These are phyloP conservation scores for Sphenodon punctatus DNA, from an alignment of 2,797 vertebrate genomes.

Conservation along the genomic window DNA sequence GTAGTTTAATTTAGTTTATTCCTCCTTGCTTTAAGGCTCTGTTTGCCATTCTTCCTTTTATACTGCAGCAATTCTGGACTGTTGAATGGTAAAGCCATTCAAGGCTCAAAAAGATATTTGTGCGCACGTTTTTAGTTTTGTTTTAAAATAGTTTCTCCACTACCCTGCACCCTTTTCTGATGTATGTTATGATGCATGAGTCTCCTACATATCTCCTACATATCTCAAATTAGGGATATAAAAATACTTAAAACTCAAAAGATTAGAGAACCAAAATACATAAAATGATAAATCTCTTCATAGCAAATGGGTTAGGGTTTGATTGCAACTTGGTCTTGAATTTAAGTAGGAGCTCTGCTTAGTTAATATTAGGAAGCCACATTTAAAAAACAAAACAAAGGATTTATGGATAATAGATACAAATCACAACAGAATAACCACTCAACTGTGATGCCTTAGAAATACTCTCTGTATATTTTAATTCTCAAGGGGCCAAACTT, in stretches of 20 bases:
- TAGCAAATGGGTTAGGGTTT: background rate
- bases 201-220: constrained; percentile 16
- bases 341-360: background rate
- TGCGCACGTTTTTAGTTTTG: background rate
- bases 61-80: background rate
- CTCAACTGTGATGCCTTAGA: background rate
- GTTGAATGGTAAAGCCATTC: constrained; percentile 12
- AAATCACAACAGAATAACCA: background rate
- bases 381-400: constrained; percentile 28
- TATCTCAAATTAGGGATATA: constrained; percentile 23
- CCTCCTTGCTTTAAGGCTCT: background rate
- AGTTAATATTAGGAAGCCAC: constrained; percentile 13
- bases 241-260: background rate
- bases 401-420: background rate
- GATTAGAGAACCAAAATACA: constrained; percentile 6
- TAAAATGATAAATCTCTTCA: background rate
- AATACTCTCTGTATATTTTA: background rate
- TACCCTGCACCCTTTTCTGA: background rate
- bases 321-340: constrained; percentile 11
- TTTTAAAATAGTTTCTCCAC: constrained; percentile 37
- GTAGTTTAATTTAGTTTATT: background rate
- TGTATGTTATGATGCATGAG: background rate
- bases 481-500: background rate
- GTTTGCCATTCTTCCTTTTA: constrained; percentile 20
- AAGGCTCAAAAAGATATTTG: constrained; percentile 34